A percentile compares a stretch with the other conserved stretches of the same genome.
These are phyloP conservation scores for Pangasianodon hypophthalmus DNA, from an alignment of 2,113 vertebrate species.

Conservation along the genomic window DNA sequence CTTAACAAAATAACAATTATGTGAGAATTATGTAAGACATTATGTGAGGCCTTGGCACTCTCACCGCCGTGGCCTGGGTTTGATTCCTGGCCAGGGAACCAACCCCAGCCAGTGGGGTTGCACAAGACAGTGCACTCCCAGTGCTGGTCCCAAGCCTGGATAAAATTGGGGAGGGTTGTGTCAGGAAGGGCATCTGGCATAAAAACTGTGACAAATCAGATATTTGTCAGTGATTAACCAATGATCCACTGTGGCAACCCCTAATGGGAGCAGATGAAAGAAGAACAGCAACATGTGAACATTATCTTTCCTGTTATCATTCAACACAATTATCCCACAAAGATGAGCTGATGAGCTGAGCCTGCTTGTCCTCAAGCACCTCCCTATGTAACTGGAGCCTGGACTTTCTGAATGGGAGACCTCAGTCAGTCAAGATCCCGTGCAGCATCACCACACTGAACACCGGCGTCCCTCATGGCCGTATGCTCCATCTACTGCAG, in stretches of 20 bases:
- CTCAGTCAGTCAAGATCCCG: background rate
- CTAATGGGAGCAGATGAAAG: no score
- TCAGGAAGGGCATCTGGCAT: no score
- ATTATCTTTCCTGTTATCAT: background rate
- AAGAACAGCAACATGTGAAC: background rate
- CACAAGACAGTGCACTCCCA: no score
- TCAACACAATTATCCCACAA: background rate
- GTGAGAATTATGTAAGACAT: background rate
- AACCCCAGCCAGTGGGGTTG: no score
- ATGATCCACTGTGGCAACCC: no score
- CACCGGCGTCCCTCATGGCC: background rate
- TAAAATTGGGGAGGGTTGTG: no score
- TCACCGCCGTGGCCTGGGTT: no score
- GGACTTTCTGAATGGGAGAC: background rate
- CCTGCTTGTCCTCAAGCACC: background rate
- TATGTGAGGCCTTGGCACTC: no score
- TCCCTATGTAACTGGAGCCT: background rate
- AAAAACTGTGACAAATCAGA: no score
- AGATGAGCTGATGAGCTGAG: background rate
- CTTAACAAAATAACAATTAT: background rate
- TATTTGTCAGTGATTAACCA: no score
- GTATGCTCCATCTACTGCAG: background rate
- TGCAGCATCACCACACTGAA: background rate
- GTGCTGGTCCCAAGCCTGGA: no score
- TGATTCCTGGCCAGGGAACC: no score